Evolutionary conservation across 2,888 invertebrate species (phyloP).

Genomic region (Lithosia quadra): DNA sequence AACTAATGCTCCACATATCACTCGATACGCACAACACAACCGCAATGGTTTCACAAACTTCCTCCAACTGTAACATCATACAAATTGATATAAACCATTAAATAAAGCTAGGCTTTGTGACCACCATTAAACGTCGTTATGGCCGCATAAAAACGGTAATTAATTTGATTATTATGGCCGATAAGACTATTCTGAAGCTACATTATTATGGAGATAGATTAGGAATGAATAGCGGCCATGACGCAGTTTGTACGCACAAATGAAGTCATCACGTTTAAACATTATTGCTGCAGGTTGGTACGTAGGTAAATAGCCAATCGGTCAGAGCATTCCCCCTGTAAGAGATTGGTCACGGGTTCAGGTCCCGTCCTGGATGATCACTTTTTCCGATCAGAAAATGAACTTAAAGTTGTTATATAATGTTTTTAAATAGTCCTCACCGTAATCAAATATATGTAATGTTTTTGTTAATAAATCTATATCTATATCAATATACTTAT

Average conservation of each 20-base stretch:
- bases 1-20: neutral
- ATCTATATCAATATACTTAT: no score
- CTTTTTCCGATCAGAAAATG: neutral
- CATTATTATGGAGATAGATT: conserved; percentile 15
- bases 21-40: conserved; percentile 1
- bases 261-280: neutral
- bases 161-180: conserved; percentile 39
- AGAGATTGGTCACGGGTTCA: no score
- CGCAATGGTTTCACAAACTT: conserved; percentile 10
- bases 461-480: neutral
- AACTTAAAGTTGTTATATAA: no score
- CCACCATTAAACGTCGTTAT: conserved; percentile 35
- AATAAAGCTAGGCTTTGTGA: conserved; percentile 19
- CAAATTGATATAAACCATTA: conserved; percentile 50
- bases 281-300: neutral
- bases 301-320: neutral
- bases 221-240: neutral
- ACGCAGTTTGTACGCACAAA: neutral
- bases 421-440: neutral
- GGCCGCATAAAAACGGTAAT: conserved; percentile 43
- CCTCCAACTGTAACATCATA: conserved; percentile 16
- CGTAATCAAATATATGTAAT: neutral
- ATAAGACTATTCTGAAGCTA: conserved; percentile 23
- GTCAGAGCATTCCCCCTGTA: no score
- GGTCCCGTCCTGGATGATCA: no score